Base-by-base conservation (phyloP, 2,113 vertebrate species). In the Odontesthes bonariensis region DNA sequence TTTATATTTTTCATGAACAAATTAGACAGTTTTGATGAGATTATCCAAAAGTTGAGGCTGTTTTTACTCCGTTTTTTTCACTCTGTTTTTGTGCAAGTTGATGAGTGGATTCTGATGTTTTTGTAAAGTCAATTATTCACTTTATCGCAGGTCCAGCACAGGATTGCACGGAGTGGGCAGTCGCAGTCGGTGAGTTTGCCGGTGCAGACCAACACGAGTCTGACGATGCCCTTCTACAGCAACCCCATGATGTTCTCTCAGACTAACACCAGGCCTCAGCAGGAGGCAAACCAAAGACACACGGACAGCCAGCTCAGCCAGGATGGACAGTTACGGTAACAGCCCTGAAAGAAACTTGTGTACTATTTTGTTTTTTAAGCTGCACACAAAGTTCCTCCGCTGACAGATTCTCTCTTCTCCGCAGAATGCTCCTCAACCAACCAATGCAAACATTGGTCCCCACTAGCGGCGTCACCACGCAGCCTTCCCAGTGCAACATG, bases 351-450 rank as follows among this genome's bases (percentile, higher is more conserved):
- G 54, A 32, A 31, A 20, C 49, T 7, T 0, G 1, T 13, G 13
- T 13, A 44, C 6, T n/a, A 19, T 5, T n/a, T 14, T 35, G n/a
- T 22, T n/a, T 52, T 55, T 17, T 11, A 3, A 7, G 16, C 27
- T 10, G 1, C 65, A 67, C 35, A 52, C n/a, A 19, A 22, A 55
- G 0, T 56, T 66, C 51, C 33, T 46, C 7, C 53, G 32, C 5
- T 83, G 51, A 88, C 38, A 54, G 10, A 47, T 71, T 66, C 55
- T 22, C 14, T 84, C 46, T 68, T 62, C 23, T 32, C 27, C 27
- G 63, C 86, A 95, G 94, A 62, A 94, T 95, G 94, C 91, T 95
- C 53, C 93, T 95, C 44, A 95, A 94, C 86, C 94, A 94, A 88
- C 92, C 92, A 22, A 86, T 94, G 78, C 94, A 94, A 90, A 88